Conservation (phyloP, 2,888 invertebrate genomes). For the Thymelicus acteon region DNA sequence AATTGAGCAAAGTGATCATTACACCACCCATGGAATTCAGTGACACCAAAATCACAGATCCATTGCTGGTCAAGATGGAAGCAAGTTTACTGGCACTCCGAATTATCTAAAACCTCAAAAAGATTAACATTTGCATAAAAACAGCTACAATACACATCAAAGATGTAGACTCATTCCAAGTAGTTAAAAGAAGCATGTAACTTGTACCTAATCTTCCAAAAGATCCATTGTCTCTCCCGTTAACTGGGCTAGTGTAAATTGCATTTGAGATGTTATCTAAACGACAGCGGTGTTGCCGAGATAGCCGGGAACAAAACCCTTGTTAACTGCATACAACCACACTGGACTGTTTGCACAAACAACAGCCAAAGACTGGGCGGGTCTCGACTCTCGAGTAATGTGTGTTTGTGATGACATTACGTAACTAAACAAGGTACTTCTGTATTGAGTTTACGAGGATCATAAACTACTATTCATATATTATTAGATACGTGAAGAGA, state of each 20-base stretch:
- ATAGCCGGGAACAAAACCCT: slow-evolving; percentile 6
- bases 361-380: slow-evolving; percentile 3
- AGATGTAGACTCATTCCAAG: too few species aligned
- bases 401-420: background rate
- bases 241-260: slow-evolving; percentile 9
- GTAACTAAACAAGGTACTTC: background rate
- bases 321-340: slow-evolving; percentile 14
- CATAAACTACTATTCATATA: too few species aligned
- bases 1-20: too few species aligned
- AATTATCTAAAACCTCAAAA: too few species aligned
- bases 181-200: too few species aligned
- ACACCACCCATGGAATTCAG: too few species aligned
- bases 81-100: too few species aligned
- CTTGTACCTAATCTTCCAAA: background rate
- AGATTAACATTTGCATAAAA: too few species aligned
- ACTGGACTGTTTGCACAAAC: slow-evolving; percentile 12
- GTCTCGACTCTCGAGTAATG: background rate
- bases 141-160: too few species aligned
- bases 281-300: slow-evolving; percentile 8
- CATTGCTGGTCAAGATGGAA: too few species aligned
- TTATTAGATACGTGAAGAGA: too few species aligned
- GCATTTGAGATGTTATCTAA: slow-evolving; percentile 14
- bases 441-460: background rate
- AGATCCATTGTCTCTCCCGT: background rate
- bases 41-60: too few species aligned